A percentile compares a stretch with the other conserved stretches of the same genome.
Evolutionary conservation across 1,140 invertebrate species (phyloP).

Genomic region (Grapholita molesta): DNA sequence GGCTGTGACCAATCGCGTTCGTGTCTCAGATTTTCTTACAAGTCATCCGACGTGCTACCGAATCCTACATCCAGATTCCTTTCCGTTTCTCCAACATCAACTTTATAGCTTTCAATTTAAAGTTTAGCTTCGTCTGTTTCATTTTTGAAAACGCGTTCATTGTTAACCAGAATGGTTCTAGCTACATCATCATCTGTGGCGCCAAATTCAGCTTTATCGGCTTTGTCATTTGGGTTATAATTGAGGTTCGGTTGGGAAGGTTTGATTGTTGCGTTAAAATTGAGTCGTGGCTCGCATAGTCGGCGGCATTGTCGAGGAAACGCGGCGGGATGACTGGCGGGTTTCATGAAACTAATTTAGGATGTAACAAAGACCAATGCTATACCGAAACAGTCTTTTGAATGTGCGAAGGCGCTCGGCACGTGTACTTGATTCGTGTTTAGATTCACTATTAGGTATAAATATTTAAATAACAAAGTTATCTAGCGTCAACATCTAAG

Average conservation of each 20-base stretch:
- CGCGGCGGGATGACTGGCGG: slow-evolving; percentile 66
- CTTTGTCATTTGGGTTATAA: slow-evolving; percentile 39
- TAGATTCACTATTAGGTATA: slow-evolving; percentile 12
- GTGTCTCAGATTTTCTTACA: slow-evolving; percentile 70
- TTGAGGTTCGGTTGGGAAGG: slow-evolving; percentile 41
- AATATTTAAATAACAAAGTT: slow-evolving; percentile 4
- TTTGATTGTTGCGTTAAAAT: slow-evolving; percentile 55
- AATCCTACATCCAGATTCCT: slow-evolving; percentile 52
- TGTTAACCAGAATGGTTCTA: slow-evolving; percentile 50
- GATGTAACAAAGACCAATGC: slow-evolving; percentile 74
- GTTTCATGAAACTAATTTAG: slow-evolving; percentile 76
- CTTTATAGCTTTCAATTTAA: slow-evolving; percentile 42
- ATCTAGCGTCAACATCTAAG: neutral
- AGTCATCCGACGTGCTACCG: slow-evolving; percentile 76
- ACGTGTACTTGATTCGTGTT: slow-evolving; percentile 39
- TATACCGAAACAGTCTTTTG: slow-evolving; percentile 69
- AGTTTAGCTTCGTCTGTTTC: slow-evolving; percentile 48
- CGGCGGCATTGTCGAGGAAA: slow-evolving; percentile 62
- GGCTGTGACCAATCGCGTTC: slow-evolving; percentile 76
- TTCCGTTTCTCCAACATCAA: slow-evolving; percentile 31
- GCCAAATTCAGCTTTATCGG: slow-evolving; percentile 63
- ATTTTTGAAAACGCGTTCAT: slow-evolving; percentile 38
- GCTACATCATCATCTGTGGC: slow-evolving; percentile 42
- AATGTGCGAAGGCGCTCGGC: slow-evolving; percentile 59
- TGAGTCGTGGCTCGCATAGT: slow-evolving; percentile 53